Conservation (phyloP, 2,113 vertebrate genomes). For the Ictalurus punctatus region DNA sequence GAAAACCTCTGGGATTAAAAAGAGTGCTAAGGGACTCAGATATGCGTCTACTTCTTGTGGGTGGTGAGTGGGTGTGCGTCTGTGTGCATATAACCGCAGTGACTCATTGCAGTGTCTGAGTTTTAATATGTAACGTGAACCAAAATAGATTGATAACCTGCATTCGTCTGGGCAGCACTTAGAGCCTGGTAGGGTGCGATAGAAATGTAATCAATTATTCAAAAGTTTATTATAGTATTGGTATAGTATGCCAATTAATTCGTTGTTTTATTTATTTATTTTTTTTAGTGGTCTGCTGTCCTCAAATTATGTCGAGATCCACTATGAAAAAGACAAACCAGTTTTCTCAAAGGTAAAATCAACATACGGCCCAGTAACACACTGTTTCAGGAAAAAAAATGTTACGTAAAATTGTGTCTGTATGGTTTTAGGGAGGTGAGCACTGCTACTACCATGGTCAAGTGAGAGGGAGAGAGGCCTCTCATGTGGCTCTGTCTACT, state of each 20-base stretch:
- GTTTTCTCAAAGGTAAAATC: constrained; percentile 89
- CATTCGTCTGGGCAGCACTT: constrained; percentile 22
- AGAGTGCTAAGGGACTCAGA: background rate
- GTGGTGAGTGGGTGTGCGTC: constrained; percentile 42
- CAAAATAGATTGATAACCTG: constrained; percentile 32
- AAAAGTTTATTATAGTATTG: background rate
- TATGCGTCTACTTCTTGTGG: constrained; percentile 27
- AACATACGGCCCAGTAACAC: background rate
- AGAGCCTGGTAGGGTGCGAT: background rate
- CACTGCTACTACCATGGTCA: constrained; percentile 97
- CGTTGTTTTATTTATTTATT: background rate
- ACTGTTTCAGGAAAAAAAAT: background rate
- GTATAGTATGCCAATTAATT: background rate
- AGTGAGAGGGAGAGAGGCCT: constrained; percentile 84
- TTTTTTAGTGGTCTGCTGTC: constrained; percentile 87
- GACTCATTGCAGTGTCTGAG: constrained; percentile 42
- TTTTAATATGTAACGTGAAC: constrained; percentile 16
- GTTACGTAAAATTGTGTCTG: constrained; percentile 20
- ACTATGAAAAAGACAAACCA: constrained; percentile 88
- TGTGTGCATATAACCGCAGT: constrained; percentile 24
- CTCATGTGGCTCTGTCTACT: constrained; percentile 89
- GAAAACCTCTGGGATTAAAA: constrained; percentile 18
- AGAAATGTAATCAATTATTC: background rate
- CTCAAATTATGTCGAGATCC: constrained; percentile 94
- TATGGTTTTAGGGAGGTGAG: constrained; percentile 84